Percentiles rank a stretch among this genome's conserved stretches.
phyloP scores from a whole-genome alignment of 2,888 invertebrate species.

The Caenorhabditis sinica region DNA sequence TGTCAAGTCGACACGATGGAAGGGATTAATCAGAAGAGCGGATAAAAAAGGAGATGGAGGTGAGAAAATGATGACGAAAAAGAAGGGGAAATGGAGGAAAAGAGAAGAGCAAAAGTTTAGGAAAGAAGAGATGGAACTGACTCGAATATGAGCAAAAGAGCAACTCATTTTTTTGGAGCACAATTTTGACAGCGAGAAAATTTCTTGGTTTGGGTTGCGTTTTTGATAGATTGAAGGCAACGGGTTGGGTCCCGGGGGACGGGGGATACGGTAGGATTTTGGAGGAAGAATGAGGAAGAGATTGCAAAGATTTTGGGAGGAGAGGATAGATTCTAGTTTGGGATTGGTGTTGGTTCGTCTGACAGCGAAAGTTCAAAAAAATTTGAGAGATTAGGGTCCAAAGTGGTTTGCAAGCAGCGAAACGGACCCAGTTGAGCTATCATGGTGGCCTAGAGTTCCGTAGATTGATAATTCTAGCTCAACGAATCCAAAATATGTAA shows the following conservation, averaged over 20 bases:
- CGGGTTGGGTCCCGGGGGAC: neutral
- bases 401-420: too few relatives aligned
- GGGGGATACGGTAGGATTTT: slow-evolving; percentile 4
- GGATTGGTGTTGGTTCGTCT: too few relatives aligned
- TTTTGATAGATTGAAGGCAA: slow-evolving; percentile 14
- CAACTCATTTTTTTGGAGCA: neutral
- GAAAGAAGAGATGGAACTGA: slow-evolving; percentile 15
- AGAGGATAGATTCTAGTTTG: neutral
- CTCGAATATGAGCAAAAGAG: slow-evolving; percentile 5
- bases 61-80: slow-evolving; percentile 33
- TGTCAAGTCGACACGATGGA: slow-evolving; percentile 1
- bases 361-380: too few relatives aligned
- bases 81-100: slow-evolving; percentile 10
- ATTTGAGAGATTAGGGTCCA: too few relatives aligned
- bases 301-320: neutral
- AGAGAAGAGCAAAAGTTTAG: slow-evolving; percentile 11
- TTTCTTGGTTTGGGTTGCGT: slow-evolving; percentile 5
- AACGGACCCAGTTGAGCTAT: too few relatives aligned
- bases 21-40: slow-evolving; percentile 13
- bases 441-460: too few relatives aligned
- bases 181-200: neutral
- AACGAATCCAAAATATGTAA: too few relatives aligned
- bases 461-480: too few relatives aligned
- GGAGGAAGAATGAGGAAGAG: neutral
- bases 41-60: slow-evolving; percentile 6